Percentiles rank a stretch among this genome's conserved stretches.
These are phyloP conservation scores for Acrobasis suavella DNA, from an alignment of 2,888 invertebrate genomes.

Conservation along the genomic window DNA sequence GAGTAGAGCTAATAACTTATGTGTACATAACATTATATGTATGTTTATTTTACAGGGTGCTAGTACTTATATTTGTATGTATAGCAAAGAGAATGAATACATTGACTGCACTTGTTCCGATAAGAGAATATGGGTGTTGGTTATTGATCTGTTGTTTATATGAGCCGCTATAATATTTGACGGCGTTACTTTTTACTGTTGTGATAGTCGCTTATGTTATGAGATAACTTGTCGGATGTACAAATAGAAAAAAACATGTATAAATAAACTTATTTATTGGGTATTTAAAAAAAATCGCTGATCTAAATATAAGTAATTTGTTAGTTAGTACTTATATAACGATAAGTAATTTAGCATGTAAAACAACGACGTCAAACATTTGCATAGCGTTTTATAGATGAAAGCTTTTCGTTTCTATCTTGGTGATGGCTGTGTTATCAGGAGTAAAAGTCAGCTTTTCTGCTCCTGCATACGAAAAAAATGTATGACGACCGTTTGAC, in stretches of 20 bases:
- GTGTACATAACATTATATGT: constrained; percentile 59
- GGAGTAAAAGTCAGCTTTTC: background rate
- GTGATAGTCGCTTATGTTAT: background rate
- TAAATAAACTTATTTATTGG: background rate
- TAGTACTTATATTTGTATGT: constrained; percentile 65
- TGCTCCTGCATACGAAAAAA: background rate
- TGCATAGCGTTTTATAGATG: background rate
- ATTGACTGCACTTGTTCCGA: constrained; percentile 45
- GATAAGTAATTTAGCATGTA: background rate
- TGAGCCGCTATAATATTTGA: constrained; percentile 12
- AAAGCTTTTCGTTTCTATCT: constrained; percentile 1
- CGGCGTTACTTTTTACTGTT: constrained; percentile 12
- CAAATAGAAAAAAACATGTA: background rate
- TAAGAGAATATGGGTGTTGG: constrained; percentile 21
- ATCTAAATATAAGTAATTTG: background rate
- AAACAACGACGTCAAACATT: constrained; percentile 16
- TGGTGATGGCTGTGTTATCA: constrained; percentile 15
- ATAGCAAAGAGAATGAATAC: constrained; percentile 44
- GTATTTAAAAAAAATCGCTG: background rate
- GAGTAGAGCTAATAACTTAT: constrained; percentile 54
- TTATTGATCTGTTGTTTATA: constrained; percentile 21
- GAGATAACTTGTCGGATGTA: background rate
- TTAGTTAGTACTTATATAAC: background rate
- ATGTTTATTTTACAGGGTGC: constrained; percentile 72
- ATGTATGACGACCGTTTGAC: background rate